Percentiles rank a stretch among this genome's conserved stretches.
phyloP scores from a whole-genome alignment of 2,797 vertebrate genomes.

The Cryptoblepharus egeriae region DNA sequence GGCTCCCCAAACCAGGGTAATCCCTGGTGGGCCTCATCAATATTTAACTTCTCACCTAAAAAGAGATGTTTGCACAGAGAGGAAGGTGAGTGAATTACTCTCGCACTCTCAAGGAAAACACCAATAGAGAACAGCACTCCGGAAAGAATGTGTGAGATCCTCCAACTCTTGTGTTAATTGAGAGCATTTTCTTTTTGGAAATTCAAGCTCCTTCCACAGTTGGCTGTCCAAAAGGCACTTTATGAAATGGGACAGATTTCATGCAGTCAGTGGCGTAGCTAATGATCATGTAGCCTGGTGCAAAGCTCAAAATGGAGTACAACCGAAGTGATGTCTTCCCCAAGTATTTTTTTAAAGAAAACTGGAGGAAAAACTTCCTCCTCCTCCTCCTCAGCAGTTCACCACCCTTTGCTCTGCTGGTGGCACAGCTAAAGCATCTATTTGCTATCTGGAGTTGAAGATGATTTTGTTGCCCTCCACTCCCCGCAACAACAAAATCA shows the following conservation, averaged over 20 bases:
- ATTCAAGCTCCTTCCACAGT: neutral
- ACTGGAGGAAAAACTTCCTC: too few relatives aligned
- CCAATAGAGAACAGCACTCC: conserved; percentile 30
- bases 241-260: neutral
- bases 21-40: conserved; percentile 35
- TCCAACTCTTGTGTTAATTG: conserved; percentile 37
- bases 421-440: too few relatives aligned
- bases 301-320: too few relatives aligned
- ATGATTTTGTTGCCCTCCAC: too few relatives aligned
- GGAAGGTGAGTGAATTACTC: conserved; percentile 45
- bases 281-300: too few relatives aligned
- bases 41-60: conserved; percentile 52
- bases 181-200: conserved; percentile 39
- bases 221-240: neutral
- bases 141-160: conserved; percentile 7
- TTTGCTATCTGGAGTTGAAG: too few relatives aligned
- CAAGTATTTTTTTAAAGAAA: too few relatives aligned
- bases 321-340: too few relatives aligned
- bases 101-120: conserved; percentile 39
- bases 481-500: too few relatives aligned
- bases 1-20: conserved; percentile 39
- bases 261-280: too few relatives aligned
- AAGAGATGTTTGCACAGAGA: conserved; percentile 49
- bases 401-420: too few relatives aligned
- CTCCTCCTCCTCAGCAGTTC: too few relatives aligned